Conservation (phyloP, 2,113 vertebrate genomes). For the Protobothrops flavoviridis region DNA sequence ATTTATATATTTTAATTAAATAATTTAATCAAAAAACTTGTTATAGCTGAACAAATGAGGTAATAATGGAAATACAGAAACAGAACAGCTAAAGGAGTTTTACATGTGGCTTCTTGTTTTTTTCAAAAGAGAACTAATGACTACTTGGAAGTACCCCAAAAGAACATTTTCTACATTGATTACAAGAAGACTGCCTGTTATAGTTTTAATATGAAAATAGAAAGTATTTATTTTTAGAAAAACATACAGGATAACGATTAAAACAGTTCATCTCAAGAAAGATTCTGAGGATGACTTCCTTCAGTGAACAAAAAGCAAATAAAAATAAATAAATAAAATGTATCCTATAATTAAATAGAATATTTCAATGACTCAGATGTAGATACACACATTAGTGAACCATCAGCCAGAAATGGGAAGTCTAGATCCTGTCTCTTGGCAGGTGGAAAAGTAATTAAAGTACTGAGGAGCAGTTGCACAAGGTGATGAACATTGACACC, state of each 20-base stretch:
- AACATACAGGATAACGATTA: neutral
- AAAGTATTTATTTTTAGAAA: neutral
- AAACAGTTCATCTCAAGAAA: neutral
- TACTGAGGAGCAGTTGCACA: neutral
- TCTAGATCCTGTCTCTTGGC: neutral
- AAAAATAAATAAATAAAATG: neutral
- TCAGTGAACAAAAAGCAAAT: neutral
- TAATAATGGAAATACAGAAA: neutral
- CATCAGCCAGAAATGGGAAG: neutral
- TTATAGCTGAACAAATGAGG: neutral
- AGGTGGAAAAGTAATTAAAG: neutral
- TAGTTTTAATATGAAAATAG: neutral
- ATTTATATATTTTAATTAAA: neutral
- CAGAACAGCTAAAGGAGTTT: neutral
- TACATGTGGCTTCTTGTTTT: neutral
- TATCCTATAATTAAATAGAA: neutral
- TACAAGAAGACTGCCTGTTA: neutral
- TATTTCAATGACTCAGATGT: neutral
- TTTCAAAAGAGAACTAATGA: neutral
- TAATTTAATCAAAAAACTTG: neutral
- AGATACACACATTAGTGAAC: neutral
- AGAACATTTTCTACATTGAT: neutral
- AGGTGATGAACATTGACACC: neutral
- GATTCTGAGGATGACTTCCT: neutral
- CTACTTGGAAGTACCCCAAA: neutral